phyloP scores from a whole-genome alignment of 2,888 invertebrate genomes.

The Malthinus flaveolus region DNA sequence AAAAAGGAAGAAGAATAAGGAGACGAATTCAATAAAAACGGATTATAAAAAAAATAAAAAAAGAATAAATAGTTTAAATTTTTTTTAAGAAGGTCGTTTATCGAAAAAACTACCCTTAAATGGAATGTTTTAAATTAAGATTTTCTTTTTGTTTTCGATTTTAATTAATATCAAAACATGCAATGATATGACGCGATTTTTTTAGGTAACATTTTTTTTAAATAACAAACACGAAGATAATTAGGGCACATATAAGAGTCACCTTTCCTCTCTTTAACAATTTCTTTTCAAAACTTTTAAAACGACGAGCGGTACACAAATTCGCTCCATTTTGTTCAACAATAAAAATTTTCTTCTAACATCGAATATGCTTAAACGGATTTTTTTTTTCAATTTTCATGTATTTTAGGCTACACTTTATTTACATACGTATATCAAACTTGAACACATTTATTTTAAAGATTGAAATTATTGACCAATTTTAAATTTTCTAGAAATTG shows the following conservation, averaged over 20 bases:
- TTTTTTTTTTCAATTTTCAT: neutral
- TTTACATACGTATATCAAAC: conserved; percentile 31
- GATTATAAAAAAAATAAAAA: conserved; percentile 7
- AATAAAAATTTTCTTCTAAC: conserved; percentile 18
- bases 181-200: conserved; percentile 11
- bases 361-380: conserved; percentile 17
- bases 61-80: conserved; percentile 9
- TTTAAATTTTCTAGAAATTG: conserved; percentile 25
- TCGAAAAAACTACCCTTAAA: neutral
- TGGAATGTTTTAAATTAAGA: conserved; percentile 19
- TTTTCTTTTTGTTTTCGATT: neutral
- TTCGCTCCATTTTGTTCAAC: conserved; percentile 8
- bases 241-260: too few relatives aligned
- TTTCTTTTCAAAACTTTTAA: too few relatives aligned
- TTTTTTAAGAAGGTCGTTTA: conserved; percentile 9
- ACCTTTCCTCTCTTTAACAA: too few relatives aligned
- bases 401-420: conserved; percentile 20
- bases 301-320: neutral
- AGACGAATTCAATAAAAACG: conserved; percentile 8
- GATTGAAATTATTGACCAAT: conserved; percentile 30
- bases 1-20: neutral
- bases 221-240: too few relatives aligned
- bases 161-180: conserved; percentile 9
- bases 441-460: conserved; percentile 29
- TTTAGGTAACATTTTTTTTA: too few relatives aligned